These are phyloP conservation scores for Drosophila tristis DNA, from an alignment of 1,140 invertebrate genomes.

Conservation along the genomic window DNA sequence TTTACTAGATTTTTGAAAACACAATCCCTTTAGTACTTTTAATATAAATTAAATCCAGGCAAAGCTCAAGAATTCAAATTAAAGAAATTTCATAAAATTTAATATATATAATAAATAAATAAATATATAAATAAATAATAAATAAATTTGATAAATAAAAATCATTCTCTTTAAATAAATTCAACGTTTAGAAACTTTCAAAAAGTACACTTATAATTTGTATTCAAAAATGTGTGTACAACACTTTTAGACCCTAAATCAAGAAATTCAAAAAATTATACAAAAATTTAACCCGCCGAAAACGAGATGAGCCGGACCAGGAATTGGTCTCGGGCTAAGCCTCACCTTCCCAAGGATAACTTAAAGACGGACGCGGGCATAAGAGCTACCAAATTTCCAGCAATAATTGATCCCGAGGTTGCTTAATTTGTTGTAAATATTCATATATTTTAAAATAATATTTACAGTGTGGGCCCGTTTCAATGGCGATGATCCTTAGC, in stretches of 20 bases:
- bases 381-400: constrained; percentile 30
- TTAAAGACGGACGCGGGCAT: constrained; percentile 43
- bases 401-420: constrained; percentile 42
- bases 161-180: too few relatives aligned
- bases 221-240: background rate
- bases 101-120: too few relatives aligned
- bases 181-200: too few relatives aligned
- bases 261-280: background rate
- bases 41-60: too few relatives aligned
- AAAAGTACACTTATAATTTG: constrained; percentile 1
- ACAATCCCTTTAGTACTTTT: too few relatives aligned
- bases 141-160: too few relatives aligned
- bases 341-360: constrained; percentile 48
- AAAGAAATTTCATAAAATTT: too few relatives aligned
- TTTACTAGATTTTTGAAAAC: too few relatives aligned
- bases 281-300: background rate
- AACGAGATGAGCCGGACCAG: constrained; percentile 19
- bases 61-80: too few relatives aligned
- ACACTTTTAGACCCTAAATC: background rate
- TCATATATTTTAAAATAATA: background rate
- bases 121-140: too few relatives aligned
- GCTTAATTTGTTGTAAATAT: background rate
- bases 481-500: constrained; percentile 45
- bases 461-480: constrained; percentile 26
- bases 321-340: constrained; percentile 46